These are phyloP conservation scores for Drosophila barbarae DNA, from an alignment of 2,888 invertebrate genomes.

Conservation along the genomic window DNA sequence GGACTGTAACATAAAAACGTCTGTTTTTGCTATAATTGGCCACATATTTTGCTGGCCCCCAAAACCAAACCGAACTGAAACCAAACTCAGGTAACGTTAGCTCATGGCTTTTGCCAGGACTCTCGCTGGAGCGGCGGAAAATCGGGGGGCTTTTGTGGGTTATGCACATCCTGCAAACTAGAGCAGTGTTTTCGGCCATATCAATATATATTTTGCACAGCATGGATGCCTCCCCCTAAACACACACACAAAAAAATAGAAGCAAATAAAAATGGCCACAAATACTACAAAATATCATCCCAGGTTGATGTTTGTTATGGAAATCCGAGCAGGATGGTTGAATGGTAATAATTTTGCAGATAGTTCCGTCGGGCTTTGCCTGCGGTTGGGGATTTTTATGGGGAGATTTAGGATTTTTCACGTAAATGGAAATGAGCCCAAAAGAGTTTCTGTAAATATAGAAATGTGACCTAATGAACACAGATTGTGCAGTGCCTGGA, in stretches of 20 bases:
- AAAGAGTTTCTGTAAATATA: slow-evolving; percentile 37
- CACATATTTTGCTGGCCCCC: slow-evolving; percentile 66
- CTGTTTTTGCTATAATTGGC: slow-evolving; percentile 72
- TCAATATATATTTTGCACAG: slow-evolving; percentile 32
- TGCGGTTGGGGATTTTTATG: slow-evolving; percentile 5
- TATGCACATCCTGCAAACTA: slow-evolving; percentile 54
- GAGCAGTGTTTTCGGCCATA: slow-evolving; percentile 29
- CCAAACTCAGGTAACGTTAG: slow-evolving; percentile 45
- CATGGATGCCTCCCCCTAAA: slow-evolving; percentile 5
- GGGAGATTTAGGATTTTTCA: slow-evolving; percentile 27
- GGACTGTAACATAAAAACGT: slow-evolving; percentile 64
- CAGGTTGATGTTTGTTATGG: slow-evolving; percentile 62
- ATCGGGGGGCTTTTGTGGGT: slow-evolving; percentile 8
- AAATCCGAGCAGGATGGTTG: slow-evolving; percentile 46
- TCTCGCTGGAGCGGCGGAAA: slow-evolving; percentile 8
- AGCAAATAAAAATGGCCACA: slow-evolving; percentile 28
- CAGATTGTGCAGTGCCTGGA: slow-evolving; percentile 14
- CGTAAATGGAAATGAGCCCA: slow-evolving; percentile 54
- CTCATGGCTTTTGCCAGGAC: slow-evolving; percentile 17
- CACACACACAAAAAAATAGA: slow-evolving; percentile 7
- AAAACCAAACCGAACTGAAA: slow-evolving; percentile 9
- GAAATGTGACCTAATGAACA: slow-evolving; percentile 19
- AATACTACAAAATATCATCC: slow-evolving; percentile 35
- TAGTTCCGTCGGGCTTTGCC: slow-evolving; percentile 29
- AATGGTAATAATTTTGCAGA: slow-evolving; percentile 46